Base-by-base conservation (phyloP, 2,113 vertebrate genomes). In the Chiloscyllium plagiosum region DNA sequence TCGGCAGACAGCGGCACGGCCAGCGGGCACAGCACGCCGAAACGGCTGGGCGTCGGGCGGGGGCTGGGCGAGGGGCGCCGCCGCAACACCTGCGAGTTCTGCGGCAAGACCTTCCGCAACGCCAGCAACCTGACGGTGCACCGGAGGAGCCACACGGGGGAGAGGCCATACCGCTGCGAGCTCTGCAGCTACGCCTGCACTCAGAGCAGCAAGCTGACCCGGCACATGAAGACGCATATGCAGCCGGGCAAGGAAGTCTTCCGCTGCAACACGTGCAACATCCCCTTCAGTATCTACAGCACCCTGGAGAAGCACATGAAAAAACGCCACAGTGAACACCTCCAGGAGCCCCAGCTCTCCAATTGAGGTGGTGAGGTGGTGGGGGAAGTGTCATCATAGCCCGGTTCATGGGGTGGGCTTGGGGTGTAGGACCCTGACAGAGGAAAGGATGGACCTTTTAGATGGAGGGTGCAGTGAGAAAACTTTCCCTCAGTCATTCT, bases 71-170 rank as follows among this genome's bases (percentile, higher is more conserved):
- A 96, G 0, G 96, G 97, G 96, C 69, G 96, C 96, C 0, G 97
- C 72, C 97, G 98, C 10, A 98, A 98, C 96, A 97, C 98, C 33
- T 99, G 98, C 0, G 98, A 99, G 97, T 98, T 96, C 96, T 99
- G 98, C 0, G 98, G 98, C 37, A 98, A 98, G 96, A 97, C 97
- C 33, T 99, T 99, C 96, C 97, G 97, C 96, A 98, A 98, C 97
- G 98, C 98, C 97, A 99, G 98, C 97, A 99, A 99, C 97, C 97
- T 99, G 96, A 98, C 98, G 0, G 98, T 99, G 89, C 98, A 99
- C 96, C 97, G 98, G 29, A 98, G 98, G 96, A 98, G 98, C 3
- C 98, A 99, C 97, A 99, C 98, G 0, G 98, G 98, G 0, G 98
- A 98, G 89, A 96, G 98, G 65, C 98, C 98, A 0, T 99, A 99